Evolutionary conservation across 2,888 invertebrate species (phyloP), one percentile per base, ranked within the genome.

Genomic region (Iselma pallidipennis): DNA sequence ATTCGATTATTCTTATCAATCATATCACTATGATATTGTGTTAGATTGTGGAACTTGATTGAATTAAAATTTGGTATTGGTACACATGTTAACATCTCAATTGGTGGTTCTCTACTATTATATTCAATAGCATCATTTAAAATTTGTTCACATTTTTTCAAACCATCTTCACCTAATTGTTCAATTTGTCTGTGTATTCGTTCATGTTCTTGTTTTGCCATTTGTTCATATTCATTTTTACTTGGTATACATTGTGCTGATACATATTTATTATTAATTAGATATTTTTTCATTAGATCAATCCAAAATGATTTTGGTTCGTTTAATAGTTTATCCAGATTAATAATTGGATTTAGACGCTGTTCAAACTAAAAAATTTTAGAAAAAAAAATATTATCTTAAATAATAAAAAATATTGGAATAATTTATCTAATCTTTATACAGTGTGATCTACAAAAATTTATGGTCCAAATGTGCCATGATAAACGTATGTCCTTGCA

Each of bases 31-130:
- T 81, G 80, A 67, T 82, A 87, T 28, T 81, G 68, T 3, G 63
- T 66, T 19, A 82, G 85, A 59, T 83, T 78, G 80, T 91, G 89
- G 74, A 89, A 92, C 72, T 88, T 86, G 57, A 95, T 90, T 2
- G 86, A 86, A 52, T 87, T 86, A 49, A 90, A 88, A 63, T 89
- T 85, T 1, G 95, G 94, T 28, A 95, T 91, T 6, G 89, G 86
- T 3, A 96, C 87, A 3, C 89, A 85, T 0, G 88, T 88, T 55
- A 96, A 76, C 73, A 93, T 86, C 49, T 89, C 88, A 1, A 85
- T 79, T 0, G 92, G 91, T 0, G 94, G 90, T 10, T 89, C 85
- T 48, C 85, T 85, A 88, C 92, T 91, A 81, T 95, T 95, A 66
- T 86, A 86, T 55, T 86, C 85, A 72, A 92, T 87, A 0, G 95